Percentiles rank a stretch among this genome's conserved stretches.
These are phyloP conservation scores for Paralichthys olivaceus DNA, from an alignment of 2,113 vertebrate genomes.

Conservation along the genomic window DNA sequence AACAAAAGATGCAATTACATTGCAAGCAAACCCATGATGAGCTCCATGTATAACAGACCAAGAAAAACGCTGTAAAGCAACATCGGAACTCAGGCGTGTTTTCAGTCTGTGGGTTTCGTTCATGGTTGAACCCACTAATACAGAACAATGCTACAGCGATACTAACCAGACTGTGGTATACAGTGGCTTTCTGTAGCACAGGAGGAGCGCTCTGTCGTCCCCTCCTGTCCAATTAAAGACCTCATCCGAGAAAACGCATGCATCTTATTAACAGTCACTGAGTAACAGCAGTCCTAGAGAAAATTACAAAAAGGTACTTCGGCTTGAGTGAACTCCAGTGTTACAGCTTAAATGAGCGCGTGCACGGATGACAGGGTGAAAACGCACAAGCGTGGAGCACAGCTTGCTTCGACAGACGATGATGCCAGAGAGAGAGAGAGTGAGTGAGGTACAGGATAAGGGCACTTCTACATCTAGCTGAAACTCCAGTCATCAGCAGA, in stretches of 20 bases:
- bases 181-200: slow-evolving; percentile 26
- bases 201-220: background rate
- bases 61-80: slow-evolving; percentile 64
- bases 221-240: slow-evolving; percentile 23
- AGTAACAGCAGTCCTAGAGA: slow-evolving; percentile 75
- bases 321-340: slow-evolving; percentile 75
- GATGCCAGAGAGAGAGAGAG: slow-evolving; percentile 40
- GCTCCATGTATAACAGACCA: slow-evolving; percentile 62
- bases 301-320: slow-evolving; percentile 74
- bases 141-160: slow-evolving; percentile 70
- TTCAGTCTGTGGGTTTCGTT: slow-evolving; percentile 56
- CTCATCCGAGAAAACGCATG: slow-evolving; percentile 33
- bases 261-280: slow-evolving; percentile 71
- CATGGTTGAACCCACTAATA: slow-evolving; percentile 43
- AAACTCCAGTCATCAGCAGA: slow-evolving; percentile 58
- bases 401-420: background rate
- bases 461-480: slow-evolving; percentile 82
- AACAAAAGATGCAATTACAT: slow-evolving; percentile 56
- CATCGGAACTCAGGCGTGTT: slow-evolving; percentile 56
- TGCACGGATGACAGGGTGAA: slow-evolving; percentile 38
- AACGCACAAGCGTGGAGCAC: slow-evolving; percentile 31
- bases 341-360: slow-evolving; percentile 55
- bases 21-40: slow-evolving; percentile 68
- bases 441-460: slow-evolving; percentile 79
- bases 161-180: slow-evolving; percentile 47